Percentiles rank a stretch among this genome's conserved stretches.
These are phyloP conservation scores for Brachystomella parvula DNA, from an alignment of 1,140 invertebrate species.

Conservation along the genomic window DNA sequence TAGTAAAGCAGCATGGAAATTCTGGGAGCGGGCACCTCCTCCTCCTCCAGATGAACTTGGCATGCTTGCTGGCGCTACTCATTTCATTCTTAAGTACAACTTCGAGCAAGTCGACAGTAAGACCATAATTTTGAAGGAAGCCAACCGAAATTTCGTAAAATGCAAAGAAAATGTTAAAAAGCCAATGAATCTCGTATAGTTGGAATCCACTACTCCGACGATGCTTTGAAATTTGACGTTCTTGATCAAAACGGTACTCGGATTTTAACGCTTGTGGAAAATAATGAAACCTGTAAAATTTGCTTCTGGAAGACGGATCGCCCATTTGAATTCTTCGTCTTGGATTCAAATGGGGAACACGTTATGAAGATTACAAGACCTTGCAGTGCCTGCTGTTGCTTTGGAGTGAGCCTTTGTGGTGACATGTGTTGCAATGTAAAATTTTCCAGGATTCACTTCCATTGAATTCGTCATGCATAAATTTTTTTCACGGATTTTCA, in stretches of 20 bases:
- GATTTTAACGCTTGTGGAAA: background rate
- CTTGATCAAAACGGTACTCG: background rate
- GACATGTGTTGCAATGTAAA: conserved; percentile 20
- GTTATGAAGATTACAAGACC: conserved; percentile 4
- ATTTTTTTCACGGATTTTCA: background rate
- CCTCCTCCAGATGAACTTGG: background rate
- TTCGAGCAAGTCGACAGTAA: background rate
- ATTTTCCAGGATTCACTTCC: background rate
- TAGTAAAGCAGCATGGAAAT: too few species aligned
- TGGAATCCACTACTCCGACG: background rate
- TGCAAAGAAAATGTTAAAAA: background rate
- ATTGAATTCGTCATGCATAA: background rate
- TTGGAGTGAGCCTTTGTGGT: conserved; percentile 5
- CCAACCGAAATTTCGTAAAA: background rate
- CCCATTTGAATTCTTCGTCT: background rate
- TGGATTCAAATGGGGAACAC: background rate
- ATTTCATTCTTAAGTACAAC: background rate
- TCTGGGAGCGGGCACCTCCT: too few species aligned
- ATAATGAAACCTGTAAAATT: conserved; percentile 1
- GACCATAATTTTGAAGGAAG: background rate
- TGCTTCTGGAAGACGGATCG: conserved; percentile 11
- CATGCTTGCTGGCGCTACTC: background rate
- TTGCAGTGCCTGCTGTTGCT: conserved; percentile 15
- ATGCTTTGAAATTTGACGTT: conserved; percentile 10
- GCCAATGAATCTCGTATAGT: background rate